phyloP scores from a whole-genome alignment of 2,888 invertebrate species.

The Rosalia funebris region DNA sequence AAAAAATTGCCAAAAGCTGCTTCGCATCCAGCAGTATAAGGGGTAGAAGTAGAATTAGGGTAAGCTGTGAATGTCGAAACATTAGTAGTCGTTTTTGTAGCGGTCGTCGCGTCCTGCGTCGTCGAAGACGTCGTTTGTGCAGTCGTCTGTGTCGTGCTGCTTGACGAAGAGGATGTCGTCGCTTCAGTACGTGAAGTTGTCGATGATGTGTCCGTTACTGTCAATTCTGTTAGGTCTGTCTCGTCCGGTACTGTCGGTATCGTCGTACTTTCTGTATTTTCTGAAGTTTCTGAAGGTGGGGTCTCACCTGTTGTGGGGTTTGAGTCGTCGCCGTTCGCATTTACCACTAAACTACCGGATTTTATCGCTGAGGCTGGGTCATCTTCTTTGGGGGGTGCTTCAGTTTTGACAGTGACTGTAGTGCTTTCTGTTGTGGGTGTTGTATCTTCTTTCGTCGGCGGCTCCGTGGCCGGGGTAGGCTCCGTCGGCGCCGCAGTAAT shows the following conservation, averaged over 20 bases:
- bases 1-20: constrained; percentile 71
- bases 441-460: background rate
- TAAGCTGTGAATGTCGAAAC: constrained; percentile 5
- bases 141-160: background rate
- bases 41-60: constrained; percentile 50
- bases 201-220: background rate
- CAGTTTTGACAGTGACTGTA: background rate
- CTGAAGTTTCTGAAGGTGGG: background rate
- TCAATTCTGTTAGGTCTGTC: background rate
- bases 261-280: background rate
- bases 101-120: background rate
- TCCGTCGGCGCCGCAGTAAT: background rate
- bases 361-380: background rate
- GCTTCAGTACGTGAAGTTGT: background rate
- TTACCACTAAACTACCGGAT: background rate
- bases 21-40: constrained; percentile 73
- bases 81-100: background rate
- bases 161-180: background rate
- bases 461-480: background rate
- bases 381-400: background rate
- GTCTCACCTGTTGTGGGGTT: background rate
- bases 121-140: background rate
- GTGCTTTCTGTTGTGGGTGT: background rate
- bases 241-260: background rate
- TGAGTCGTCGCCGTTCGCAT: background rate